phyloP scores from a whole-genome alignment of 2,888 invertebrate genomes.

The Therioaphis trifolii region DNA sequence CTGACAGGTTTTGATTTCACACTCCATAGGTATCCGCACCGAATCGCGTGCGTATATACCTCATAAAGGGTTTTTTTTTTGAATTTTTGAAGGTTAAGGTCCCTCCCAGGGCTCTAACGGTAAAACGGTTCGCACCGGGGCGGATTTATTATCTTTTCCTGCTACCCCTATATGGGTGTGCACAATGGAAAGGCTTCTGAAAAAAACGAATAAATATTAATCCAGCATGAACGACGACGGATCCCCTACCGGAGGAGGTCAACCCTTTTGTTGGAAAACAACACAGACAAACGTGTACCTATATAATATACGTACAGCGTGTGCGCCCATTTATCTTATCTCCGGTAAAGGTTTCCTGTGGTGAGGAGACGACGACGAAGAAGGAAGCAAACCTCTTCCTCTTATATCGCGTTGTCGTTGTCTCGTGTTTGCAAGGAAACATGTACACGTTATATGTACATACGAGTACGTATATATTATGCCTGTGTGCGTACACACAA shows the following conservation, averaged over 20 bases:
- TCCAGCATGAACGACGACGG: conserved; percentile 42
- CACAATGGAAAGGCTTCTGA: conserved; percentile 60
- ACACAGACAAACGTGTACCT: neutral
- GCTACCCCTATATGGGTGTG: conserved; percentile 27
- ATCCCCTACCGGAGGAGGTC: conserved; percentile 46
- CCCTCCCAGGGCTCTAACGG: conserved; percentile 44
- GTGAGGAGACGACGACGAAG: conserved; percentile 7
- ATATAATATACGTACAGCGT: conserved; percentile 1
- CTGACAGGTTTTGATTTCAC: conserved; percentile 58
- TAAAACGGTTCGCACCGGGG: conserved; percentile 52
- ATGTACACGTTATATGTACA: neutral
- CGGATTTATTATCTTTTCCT: conserved; percentile 52
- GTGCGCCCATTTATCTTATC: conserved; percentile 52
- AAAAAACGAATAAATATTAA: conserved; percentile 47
- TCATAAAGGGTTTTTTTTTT: conserved; percentile 50
- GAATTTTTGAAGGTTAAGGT: conserved; percentile 59
- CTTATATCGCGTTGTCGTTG: neutral
- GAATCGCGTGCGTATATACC: conserved; percentile 29
- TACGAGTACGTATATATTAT: neutral
- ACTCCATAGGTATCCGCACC: conserved; percentile 51
- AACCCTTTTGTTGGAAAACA: conserved; percentile 60
- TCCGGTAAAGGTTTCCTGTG: conserved; percentile 50
- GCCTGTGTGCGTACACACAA: neutral
- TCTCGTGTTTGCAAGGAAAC: neutral
- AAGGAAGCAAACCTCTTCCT: conserved; percentile 24